phyloP scores from a whole-genome alignment of 2,113 vertebrate genomes.

The Zosterops pallidus region DNA sequence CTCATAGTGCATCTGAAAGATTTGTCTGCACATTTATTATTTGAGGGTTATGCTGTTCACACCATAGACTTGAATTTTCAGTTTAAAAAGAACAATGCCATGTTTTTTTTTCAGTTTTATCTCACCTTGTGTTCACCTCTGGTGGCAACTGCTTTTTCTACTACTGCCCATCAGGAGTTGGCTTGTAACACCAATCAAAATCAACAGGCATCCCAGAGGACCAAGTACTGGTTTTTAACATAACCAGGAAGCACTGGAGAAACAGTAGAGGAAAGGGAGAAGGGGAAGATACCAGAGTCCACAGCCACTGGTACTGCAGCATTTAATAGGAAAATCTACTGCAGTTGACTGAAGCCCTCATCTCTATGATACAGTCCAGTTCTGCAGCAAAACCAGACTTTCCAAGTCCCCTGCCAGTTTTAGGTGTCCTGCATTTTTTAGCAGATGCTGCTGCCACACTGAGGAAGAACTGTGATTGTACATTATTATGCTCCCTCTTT shows the following conservation, averaged over 20 bases:
- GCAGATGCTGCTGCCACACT: constrained; percentile 43
- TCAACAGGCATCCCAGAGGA: not conserved
- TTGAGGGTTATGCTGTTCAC: constrained; percentile 23
- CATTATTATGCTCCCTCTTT: not conserved
- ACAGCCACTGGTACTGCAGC: not conserved
- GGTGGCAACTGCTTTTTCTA: not conserved
- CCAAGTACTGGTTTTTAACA: not conserved
- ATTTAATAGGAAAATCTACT: not conserved
- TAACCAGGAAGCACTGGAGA: not conserved
- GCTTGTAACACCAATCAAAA: not conserved
- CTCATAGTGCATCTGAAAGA: not conserved
- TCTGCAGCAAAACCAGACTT: not conserved
- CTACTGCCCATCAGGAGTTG: not conserved
- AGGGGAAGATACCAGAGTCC: not conserved
- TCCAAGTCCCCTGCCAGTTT: not conserved
- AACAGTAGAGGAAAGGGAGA: not conserved
- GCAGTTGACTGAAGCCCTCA: not conserved
- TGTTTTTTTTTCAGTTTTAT: constrained; percentile 28
- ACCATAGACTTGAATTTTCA: constrained; percentile 24
- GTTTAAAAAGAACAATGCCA: constrained; percentile 20
- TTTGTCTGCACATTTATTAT: constrained; percentile 25
- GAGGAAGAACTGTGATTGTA: constrained; percentile 8
- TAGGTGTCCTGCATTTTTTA: constrained; percentile 17
- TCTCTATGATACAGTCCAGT: not conserved
- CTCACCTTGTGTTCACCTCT: not conserved